phyloP scores from a whole-genome alignment of 1,140 invertebrate species.

The Drosophila sproati region DNA sequence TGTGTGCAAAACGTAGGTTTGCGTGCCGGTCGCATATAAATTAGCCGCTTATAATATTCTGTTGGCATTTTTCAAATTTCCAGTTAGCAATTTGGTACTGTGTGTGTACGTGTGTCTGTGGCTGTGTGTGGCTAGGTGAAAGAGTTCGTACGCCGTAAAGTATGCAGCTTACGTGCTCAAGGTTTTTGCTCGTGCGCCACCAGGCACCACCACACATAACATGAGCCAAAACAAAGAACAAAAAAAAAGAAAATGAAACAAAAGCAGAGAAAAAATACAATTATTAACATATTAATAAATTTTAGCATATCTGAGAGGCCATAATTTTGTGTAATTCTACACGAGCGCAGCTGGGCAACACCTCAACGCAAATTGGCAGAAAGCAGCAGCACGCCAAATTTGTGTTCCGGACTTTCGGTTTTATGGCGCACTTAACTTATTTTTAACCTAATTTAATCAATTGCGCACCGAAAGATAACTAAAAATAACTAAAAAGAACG shows the following conservation, averaged over 20 bases:
- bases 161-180: slow-evolving; percentile 77
- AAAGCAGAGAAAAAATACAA: slow-evolving; percentile 58
- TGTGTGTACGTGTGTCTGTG: slow-evolving; percentile 17
- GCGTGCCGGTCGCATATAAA: slow-evolving; percentile 79
- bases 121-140: slow-evolving; percentile 54
- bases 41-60: slow-evolving; percentile 83
- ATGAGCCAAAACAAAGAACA: slow-evolving; percentile 1
- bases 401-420: slow-evolving; percentile 24
- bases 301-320: slow-evolving; percentile 80
- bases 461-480: slow-evolving; percentile 4
- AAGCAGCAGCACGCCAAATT: slow-evolving; percentile 42
- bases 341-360: slow-evolving; percentile 72
- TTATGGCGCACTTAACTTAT: slow-evolving; percentile 41
- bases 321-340: slow-evolving; percentile 81
- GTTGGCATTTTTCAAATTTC: slow-evolving; percentile 82
- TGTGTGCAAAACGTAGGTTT: slow-evolving; percentile 83
- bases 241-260: slow-evolving; percentile 45
- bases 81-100: slow-evolving; percentile 68
- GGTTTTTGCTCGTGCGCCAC: slow-evolving; percentile 37
- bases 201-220: slow-evolving; percentile 29
- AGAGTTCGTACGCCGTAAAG: slow-evolving; percentile 81
- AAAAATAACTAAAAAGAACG: slow-evolving; percentile 5
- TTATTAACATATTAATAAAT: slow-evolving; percentile 84
- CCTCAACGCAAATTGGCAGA: slow-evolving; percentile 61
- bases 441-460: slow-evolving; percentile 29